Evolutionary conservation across 2,888 invertebrate species (phyloP).

Genomic region (Orgyia antiqua): DNA sequence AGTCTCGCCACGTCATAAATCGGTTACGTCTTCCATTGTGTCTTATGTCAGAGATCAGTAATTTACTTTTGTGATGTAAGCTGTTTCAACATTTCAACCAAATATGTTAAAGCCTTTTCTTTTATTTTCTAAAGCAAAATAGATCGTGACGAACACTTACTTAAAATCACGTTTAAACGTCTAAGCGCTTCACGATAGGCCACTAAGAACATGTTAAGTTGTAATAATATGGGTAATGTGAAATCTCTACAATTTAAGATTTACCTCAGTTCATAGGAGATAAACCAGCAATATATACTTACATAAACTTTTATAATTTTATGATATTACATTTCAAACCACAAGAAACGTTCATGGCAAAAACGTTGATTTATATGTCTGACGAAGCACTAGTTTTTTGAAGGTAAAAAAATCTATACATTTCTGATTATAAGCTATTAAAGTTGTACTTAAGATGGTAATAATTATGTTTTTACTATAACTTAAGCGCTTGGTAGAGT

Average conservation of each 20-base stretch:
- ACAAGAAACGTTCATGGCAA: slow-evolving; percentile 27
- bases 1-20: slow-evolving; percentile 52
- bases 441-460: slow-evolving; percentile 19
- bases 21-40: slow-evolving; percentile 64
- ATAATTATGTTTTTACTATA: slow-evolving; percentile 27
- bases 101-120: too few species aligned
- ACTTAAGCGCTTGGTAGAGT: slow-evolving; percentile 10
- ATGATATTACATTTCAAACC: slow-evolving; percentile 32
- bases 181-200: too few species aligned
- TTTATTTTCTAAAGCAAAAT: too few species aligned
- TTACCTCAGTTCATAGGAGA: slow-evolving; percentile 8
- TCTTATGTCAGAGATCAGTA: slow-evolving; percentile 74
- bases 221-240: too few species aligned
- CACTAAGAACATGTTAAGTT: too few species aligned
- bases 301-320: slow-evolving; percentile 13
- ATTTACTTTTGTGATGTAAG: slow-evolving; percentile 66
- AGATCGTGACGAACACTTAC: too few species aligned
- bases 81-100: too few species aligned
- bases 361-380: slow-evolving; percentile 39
- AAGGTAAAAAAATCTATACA: slow-evolving; percentile 27
- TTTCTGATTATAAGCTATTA: slow-evolving; percentile 20
- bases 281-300: slow-evolving; percentile 15
- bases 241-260: too few species aligned
- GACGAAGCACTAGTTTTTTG: slow-evolving; percentile 27
- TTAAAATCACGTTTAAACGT: too few species aligned